phyloP scores from a whole-genome alignment of 2,113 vertebrate species.

The Boulengeromyrus knoepffleri region DNA sequence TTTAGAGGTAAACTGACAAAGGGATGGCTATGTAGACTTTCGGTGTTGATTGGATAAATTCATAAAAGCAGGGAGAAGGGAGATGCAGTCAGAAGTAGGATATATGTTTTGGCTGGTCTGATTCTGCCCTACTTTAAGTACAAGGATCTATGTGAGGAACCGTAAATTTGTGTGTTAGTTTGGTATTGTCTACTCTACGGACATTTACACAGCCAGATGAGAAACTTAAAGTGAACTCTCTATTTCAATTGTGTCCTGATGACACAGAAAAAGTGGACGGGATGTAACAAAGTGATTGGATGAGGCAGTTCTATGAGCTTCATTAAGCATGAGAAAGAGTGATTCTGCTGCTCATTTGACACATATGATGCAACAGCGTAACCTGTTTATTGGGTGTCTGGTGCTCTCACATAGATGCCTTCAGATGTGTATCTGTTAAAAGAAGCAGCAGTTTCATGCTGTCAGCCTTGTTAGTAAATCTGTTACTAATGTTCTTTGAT shows the following conservation, averaged over 20 bases:
- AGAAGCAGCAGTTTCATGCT: not conserved
- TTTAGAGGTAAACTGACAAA: not conserved
- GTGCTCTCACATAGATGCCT: not conserved
- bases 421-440: not conserved
- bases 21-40: not conserved
- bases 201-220: not conserved
- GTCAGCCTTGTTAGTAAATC: not conserved
- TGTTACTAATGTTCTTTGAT: not conserved
- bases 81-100: not conserved
- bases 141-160: not conserved
- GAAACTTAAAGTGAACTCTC: not conserved
- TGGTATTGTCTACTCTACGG: not conserved
- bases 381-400: not conserved
- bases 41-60: not conserved
- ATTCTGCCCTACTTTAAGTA: not conserved
- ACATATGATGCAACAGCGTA: not conserved
- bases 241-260: not conserved
- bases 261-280: not conserved
- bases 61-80: not conserved
- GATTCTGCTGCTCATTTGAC: not conserved
- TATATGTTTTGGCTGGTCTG: not conserved
- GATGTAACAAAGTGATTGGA: not conserved
- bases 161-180: not conserved
- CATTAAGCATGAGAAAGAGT: not conserved
- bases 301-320: not conserved